A percentile compares a stretch with the other conserved stretches of the same genome.
phyloP scores from a whole-genome alignment of 35 echinoderm and acorn worm genomes.

The Holothuria glaberrima region DNA sequence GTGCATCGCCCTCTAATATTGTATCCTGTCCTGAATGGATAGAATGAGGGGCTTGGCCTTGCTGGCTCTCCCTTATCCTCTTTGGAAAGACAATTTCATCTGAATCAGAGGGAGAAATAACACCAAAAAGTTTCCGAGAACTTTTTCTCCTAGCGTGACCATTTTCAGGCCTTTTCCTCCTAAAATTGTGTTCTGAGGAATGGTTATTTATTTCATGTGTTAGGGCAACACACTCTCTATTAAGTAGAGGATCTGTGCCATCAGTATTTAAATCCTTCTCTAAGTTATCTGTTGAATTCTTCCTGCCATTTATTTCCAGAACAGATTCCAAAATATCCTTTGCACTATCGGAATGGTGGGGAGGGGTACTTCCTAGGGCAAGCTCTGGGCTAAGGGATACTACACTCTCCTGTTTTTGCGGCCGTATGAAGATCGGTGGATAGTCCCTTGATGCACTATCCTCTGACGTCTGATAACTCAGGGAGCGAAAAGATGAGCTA shows the following conservation, averaged over 20 bases:
- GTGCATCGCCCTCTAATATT: constrained; percentile 15
- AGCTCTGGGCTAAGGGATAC: constrained; percentile 25
- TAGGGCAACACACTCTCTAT: constrained; percentile 7
- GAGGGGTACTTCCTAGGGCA: constrained; percentile 32
- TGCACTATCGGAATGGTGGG: not conserved
- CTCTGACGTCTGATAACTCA: not conserved
- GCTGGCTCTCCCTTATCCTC: constrained; percentile 4
- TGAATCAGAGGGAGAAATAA: not conserved
- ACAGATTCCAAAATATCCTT: constrained; percentile 42
- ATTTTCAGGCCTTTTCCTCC: not conserved
- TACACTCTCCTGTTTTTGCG: not conserved
- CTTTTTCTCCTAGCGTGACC: not conserved
- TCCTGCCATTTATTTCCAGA: not conserved
- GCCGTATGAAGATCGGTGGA: constrained; percentile 7
- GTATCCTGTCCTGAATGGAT: not conserved
- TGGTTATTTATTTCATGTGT: not conserved
- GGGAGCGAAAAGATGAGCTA: not conserved
- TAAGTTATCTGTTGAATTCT: not conserved
- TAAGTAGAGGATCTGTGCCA: constrained; percentile 30
- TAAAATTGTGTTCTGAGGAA: not conserved
- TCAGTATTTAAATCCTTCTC: not conserved
- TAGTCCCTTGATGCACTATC: not conserved
- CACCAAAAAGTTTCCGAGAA: not conserved
- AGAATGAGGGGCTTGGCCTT: not conserved
- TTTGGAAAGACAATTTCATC: constrained; percentile 19